These are phyloP conservation scores for Psophia crepitans DNA, from an alignment of 2,113 vertebrate genomes.

Conservation along the genomic window DNA sequence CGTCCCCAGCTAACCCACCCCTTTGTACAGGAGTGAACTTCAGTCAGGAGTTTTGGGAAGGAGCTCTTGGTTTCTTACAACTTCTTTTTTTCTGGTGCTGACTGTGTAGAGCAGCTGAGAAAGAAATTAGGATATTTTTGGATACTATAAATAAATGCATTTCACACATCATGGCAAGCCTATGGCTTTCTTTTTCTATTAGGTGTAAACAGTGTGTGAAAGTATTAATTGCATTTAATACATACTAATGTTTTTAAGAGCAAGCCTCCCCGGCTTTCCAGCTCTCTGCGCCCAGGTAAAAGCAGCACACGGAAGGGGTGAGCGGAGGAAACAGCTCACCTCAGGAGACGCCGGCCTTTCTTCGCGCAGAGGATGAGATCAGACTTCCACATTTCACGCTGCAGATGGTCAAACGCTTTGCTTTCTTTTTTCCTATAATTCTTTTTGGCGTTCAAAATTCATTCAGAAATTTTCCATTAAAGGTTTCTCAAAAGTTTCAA, in stretches of 20 bases:
- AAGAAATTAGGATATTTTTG: background rate
- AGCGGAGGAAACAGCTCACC: background rate
- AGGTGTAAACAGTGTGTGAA: background rate
- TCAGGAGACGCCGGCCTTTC: background rate
- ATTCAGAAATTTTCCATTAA: slow-evolving; percentile 3
- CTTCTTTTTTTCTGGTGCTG: background rate
- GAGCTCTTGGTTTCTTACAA: background rate
- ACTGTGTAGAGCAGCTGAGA: background rate
- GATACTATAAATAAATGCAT: background rate
- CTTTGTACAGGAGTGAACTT: background rate
- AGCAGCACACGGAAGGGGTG: background rate
- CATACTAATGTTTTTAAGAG: background rate
- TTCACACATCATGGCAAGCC: background rate
- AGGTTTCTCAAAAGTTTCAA: background rate
- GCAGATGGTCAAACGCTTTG: background rate
- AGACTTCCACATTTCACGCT: background rate
- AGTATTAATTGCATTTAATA: background rate
- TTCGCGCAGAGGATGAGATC: background rate
- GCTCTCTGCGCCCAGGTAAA: background rate
- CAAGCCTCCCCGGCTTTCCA: background rate
- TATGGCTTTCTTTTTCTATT: background rate
- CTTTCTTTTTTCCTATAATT: background rate
- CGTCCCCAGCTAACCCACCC: background rate
- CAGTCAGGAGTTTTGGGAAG: background rate
- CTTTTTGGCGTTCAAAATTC: background rate